phyloP scores from a whole-genome alignment of 2,888 invertebrate species.

The Drosophila engyochracea region DNA sequence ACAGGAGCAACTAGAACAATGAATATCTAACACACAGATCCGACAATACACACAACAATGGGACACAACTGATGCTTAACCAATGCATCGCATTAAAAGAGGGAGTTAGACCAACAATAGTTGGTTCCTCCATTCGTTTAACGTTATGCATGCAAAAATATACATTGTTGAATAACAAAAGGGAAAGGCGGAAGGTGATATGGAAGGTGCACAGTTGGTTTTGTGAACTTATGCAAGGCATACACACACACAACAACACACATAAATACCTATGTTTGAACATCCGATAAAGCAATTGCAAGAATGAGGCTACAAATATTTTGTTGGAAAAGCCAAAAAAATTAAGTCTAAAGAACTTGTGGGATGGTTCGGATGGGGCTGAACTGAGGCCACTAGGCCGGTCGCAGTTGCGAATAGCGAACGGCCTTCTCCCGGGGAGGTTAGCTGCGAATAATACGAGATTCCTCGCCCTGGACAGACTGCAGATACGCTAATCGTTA shows the following conservation, averaged over 20 bases:
- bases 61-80: slow-evolving; percentile 1
- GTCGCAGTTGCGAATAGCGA: background rate
- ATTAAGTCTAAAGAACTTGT: background rate
- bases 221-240: slow-evolving; percentile 44
- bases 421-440: background rate
- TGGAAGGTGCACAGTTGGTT: slow-evolving; percentile 18
- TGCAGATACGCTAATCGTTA: background rate
- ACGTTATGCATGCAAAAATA: slow-evolving; percentile 10
- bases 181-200: too few species aligned
- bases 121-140: slow-evolving; percentile 6
- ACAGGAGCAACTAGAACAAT: slow-evolving; percentile 9
- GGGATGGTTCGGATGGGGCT: background rate
- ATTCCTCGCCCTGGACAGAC: background rate
- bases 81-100: background rate
- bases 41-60: slow-evolving; percentile 28
- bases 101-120: slow-evolving; percentile 30
- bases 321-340: background rate
- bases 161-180: slow-evolving; percentile 1
- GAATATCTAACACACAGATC: slow-evolving; percentile 27
- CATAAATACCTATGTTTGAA: background rate
- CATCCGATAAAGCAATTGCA: slow-evolving; percentile 15
- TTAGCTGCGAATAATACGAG: background rate
- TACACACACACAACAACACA: slow-evolving; percentile 10
- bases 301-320: background rate
- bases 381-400: background rate